A percentile compares a stretch with the other conserved stretches of the same genome.
phyloP scores from a whole-genome alignment of 2,797 vertebrate species.

The Synaphobranchus kaupii region DNA sequence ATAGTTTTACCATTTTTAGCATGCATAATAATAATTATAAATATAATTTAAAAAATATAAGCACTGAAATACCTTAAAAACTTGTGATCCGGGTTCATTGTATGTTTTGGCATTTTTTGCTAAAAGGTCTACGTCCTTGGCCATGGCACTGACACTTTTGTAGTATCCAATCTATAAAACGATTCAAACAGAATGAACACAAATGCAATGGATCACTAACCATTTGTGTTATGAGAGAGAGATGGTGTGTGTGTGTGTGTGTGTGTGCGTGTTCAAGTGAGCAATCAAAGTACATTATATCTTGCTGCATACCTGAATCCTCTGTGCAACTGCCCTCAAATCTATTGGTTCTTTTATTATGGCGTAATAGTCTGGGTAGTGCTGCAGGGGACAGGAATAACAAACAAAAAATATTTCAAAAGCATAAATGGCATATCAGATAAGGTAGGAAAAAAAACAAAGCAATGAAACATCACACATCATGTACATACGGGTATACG shows the following conservation, averaged over 20 bases:
- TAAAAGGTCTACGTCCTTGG: constrained; percentile 94
- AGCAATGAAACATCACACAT: neutral
- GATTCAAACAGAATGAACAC: neutral
- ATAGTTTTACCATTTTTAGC: neutral
- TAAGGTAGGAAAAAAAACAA: neutral
- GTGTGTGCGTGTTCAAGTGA: neutral
- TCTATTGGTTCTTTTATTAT: constrained; percentile 99
- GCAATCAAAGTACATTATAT: neutral
- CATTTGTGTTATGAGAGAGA: neutral
- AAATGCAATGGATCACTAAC: neutral
- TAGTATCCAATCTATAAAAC: constrained; percentile 83
- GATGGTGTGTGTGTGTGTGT: neutral
- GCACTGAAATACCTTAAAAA: constrained; percentile 87
- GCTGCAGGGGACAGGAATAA: constrained; percentile 69
- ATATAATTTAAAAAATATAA: neutral
- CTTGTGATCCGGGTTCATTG: constrained; percentile 98
- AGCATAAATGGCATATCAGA: neutral
- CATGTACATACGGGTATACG: neutral
- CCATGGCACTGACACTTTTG: constrained; percentile 93
- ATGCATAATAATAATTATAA: too few relatives aligned
- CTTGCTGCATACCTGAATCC: constrained; percentile 86
- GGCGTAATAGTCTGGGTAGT: constrained; percentile 99
- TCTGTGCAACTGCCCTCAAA: constrained; percentile 92
- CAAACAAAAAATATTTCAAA: neutral
- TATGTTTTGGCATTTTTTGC: constrained; percentile 99